Percentiles rank a stretch among this genome's conserved stretches.
Evolutionary conservation across 2,888 invertebrate genomes (phyloP).

Genomic region (Acanthosepion esculentum): DNA sequence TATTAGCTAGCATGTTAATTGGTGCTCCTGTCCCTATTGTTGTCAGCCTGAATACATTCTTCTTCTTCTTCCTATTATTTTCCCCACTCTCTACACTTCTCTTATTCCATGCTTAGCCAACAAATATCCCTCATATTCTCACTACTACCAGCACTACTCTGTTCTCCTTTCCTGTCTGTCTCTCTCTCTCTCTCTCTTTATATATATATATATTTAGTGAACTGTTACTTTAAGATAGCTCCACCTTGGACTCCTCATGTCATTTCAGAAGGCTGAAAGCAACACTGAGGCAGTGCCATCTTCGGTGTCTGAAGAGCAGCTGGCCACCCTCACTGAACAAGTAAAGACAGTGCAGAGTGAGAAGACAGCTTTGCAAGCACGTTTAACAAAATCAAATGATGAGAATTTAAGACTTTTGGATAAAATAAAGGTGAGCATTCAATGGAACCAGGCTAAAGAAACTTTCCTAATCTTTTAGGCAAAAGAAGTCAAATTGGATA

Average conservation of each 20-base stretch:
- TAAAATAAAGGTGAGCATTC: conserved; percentile 62
- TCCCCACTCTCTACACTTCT: neutral
- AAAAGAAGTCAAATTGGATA: too few relatives aligned
- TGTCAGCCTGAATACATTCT: neutral
- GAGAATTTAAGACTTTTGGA: conserved; percentile 67
- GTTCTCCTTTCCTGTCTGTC: neutral
- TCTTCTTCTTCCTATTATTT: neutral
- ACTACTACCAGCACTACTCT: too few relatives aligned
- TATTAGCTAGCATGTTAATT: neutral
- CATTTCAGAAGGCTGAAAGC: conserved; percentile 44
- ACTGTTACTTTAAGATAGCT: neutral
- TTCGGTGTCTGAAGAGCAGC: conserved; percentile 34
- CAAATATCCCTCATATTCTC: neutral
- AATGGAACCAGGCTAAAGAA: neutral
- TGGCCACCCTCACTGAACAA: conserved; percentile 51
- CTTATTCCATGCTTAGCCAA: neutral
- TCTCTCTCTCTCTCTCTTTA: neutral
- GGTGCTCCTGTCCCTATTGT: neutral
- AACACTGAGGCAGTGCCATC: conserved; percentile 37
- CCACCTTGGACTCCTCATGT: conserved; percentile 41
- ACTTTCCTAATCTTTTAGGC: neutral
- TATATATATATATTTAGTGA: too few relatives aligned
- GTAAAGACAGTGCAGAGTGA: conserved; percentile 56
- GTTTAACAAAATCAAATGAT: conserved; percentile 68
- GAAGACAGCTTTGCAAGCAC: conserved; percentile 61